A percentile compares a stretch with the other conserved stretches of the same genome.
phyloP scores from a whole-genome alignment of 2,797 vertebrate genomes.

The Pseudochirops cupreus region DNA sequence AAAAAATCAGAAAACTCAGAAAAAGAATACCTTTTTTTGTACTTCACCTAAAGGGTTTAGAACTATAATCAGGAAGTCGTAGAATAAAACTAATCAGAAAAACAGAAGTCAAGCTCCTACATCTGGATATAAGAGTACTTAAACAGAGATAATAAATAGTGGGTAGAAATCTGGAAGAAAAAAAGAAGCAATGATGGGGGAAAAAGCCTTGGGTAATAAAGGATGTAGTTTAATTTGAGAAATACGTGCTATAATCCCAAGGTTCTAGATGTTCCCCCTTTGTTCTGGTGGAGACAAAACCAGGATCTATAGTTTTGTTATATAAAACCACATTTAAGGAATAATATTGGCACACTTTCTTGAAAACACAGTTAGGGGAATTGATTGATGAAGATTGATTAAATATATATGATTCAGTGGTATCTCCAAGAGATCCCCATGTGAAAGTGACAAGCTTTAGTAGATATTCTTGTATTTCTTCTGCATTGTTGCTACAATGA shows the following conservation, averaged over 20 bases:
- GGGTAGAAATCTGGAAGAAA: background rate
- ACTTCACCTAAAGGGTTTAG: background rate
- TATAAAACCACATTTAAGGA: background rate
- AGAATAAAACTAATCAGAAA: background rate
- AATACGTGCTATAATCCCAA: background rate
- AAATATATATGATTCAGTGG: background rate
- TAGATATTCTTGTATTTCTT: background rate
- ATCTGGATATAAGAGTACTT: background rate
- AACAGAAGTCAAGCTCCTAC: background rate
- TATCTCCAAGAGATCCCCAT: background rate
- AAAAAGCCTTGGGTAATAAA: background rate
- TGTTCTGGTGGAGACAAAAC: background rate
- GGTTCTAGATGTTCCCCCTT: background rate
- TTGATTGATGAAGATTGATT: background rate
- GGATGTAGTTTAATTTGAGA: background rate
- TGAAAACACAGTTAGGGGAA: background rate
- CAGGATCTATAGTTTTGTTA: background rate
- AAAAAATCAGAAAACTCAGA: background rate
- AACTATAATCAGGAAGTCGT: slow-evolving; percentile 1
- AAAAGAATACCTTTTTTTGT: background rate
- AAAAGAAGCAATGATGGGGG: background rate
- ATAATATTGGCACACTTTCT: background rate
- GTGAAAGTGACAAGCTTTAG: background rate
- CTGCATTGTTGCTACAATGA: background rate
- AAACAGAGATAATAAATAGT: background rate